Base-by-base conservation (phyloP, 2,888 invertebrate species). In the Acrobasis consociella region DNA sequence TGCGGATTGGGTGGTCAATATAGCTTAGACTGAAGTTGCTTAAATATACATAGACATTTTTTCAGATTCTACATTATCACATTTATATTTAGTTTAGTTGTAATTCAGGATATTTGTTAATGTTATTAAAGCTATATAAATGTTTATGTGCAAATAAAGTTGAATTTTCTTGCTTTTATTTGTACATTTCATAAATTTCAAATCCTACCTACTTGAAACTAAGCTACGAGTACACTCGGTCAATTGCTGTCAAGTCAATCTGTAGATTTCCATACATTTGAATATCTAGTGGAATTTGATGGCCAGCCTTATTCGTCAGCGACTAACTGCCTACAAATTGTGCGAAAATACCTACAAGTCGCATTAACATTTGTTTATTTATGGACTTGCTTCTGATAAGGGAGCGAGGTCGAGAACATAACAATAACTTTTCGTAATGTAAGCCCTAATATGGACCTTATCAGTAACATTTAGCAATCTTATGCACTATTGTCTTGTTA, bases 261-360 rank as follows among this genome's bases (percentile, higher is more conserved):
- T 13, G 16, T 22, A 56, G 42, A 56, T 56, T 39, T 60, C 50
- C 60, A 60, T 60, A 50, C 51, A 51, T 60, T 60, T 51, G 39
- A 60, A 60, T 60, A 51, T 51, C 39, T 17, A 17, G 60, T 51
- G 38, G 51, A 60, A 60, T 60, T 51, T 60, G 60, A 60, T 60
- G 60, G 60, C 51, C 60, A 42, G 60, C 60, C 60, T 60, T 60
- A 51, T 42, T 42, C 16, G 60, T 22, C n/a, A 5, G 8, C 16
- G n/a, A 17, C 50, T 42, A 22, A 52, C 39, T 22, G 39, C 39
- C 38, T 42, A 17, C 38, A 56, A 56, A 56, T 42, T 56, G 38
- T 50, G 50, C 50, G 15, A 38, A 50, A 52, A 51, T 60, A 11
- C 13, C 51, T 2, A n/a, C 17, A 39, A 22, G 16, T 51, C 17